Percentiles rank a stretch among this genome's conserved stretches.
Conservation (phyloP, 2,797 vertebrate species). For the Heteromormyrus szaboi region DNA sequence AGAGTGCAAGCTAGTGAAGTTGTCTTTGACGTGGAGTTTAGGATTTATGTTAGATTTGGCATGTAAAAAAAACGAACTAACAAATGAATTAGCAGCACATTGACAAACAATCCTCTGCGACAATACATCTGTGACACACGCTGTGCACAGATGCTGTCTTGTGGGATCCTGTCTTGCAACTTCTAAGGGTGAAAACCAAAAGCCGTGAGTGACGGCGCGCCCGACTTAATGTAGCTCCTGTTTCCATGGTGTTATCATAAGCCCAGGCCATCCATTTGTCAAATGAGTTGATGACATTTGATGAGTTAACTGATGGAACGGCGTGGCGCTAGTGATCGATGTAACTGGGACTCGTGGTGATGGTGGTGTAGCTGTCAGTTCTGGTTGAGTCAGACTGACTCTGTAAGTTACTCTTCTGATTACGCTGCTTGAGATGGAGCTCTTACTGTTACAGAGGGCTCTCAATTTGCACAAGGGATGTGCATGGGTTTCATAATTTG, state of each 20-base stretch:
- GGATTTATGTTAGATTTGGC: neutral
- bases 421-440: neutral
- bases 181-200: neutral
- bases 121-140: neutral
- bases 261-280: neutral
- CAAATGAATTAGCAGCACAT: neutral
- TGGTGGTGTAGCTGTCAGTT: neutral
- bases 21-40: neutral
- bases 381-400: neutral
- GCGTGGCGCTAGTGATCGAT: neutral
- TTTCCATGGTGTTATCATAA: neutral
- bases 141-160: neutral
- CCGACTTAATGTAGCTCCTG: neutral
- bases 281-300: neutral
- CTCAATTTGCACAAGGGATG: neutral
- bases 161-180: neutral
- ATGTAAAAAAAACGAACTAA: neutral
- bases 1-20: neutral
- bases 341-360: neutral
- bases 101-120: neutral
- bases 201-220: neutral
- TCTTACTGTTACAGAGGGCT: neutral
- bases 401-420: neutral
- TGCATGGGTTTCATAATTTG: neutral
- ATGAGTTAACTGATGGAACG: neutral